phyloP scores from a whole-genome alignment of 1,140 invertebrate species.

The Brachionus plicatilis region DNA sequence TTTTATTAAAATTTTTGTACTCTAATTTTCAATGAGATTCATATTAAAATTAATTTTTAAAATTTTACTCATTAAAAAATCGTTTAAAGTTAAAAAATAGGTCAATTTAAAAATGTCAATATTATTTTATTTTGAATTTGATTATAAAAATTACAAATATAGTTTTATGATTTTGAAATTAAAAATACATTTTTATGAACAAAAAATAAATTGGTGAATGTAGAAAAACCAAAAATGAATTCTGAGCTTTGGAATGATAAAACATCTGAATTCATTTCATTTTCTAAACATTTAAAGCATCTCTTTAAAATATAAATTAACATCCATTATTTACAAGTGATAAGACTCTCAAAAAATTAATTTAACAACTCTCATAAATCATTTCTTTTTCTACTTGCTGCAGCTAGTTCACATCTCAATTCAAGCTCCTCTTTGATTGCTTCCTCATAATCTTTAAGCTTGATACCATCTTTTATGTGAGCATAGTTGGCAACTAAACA shows the following conservation, averaged over 20 bases:
- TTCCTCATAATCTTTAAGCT: slow-evolving; percentile 34
- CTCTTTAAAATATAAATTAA: slow-evolving; percentile 1
- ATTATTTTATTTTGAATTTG: neutral
- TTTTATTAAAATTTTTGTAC: no score
- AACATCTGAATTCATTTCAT: neutral
- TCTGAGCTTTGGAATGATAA: neutral
- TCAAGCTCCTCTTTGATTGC: slow-evolving; percentile 39
- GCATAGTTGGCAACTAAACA: slow-evolving; percentile 40
- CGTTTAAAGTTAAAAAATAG: no score
- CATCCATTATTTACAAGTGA: neutral
- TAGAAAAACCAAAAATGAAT: neutral
- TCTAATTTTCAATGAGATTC: no score
- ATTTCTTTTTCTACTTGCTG: slow-evolving; percentile 18
- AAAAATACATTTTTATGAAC: neutral
- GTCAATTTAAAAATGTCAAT: neutral
- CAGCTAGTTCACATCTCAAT: slow-evolving; percentile 31
- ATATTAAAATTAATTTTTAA: no score
- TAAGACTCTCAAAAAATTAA: neutral
- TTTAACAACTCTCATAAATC: neutral
- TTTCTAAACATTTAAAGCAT: neutral
- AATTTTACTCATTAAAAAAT: no score
- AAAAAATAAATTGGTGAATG: neutral
- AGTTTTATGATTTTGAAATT: neutral
- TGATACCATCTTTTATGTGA: slow-evolving; percentile 39
- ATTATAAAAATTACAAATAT: neutral